These are phyloP conservation scores for Tapera naevia DNA, from an alignment of 2,797 vertebrate genomes.

Conservation along the genomic window DNA sequence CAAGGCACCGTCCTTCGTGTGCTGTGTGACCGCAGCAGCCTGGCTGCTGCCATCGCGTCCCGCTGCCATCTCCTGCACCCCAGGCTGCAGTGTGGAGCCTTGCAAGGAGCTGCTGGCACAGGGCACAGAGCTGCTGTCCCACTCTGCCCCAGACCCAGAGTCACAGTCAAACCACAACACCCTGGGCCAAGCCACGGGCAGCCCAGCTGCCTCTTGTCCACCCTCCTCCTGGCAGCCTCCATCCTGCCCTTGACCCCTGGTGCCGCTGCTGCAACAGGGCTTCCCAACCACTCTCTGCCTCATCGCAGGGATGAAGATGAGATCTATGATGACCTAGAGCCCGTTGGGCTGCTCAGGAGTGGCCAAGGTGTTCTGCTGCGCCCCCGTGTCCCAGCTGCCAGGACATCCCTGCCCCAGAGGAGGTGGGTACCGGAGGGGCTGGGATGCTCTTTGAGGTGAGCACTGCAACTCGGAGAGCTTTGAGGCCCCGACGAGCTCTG, in stretches of 20 bases:
- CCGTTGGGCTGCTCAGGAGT: background rate
- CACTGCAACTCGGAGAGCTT: background rate
- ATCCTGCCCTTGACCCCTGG: background rate
- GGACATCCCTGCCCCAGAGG: background rate
- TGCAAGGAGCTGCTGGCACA: background rate
- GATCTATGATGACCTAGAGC: slow-evolving; percentile 20
- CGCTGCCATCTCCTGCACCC: rapidly evolving
- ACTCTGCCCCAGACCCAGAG: background rate
- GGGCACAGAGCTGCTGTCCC: background rate
- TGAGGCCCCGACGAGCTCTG: no score
- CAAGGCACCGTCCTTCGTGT: background rate
- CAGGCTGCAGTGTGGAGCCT: background rate
- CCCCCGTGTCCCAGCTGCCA: background rate
- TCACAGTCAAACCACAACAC: no score
- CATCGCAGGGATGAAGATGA: background rate
- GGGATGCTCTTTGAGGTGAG: background rate
- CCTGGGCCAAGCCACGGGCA: background rate
- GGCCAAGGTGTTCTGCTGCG: background rate
- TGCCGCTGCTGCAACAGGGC: rapidly evolving
- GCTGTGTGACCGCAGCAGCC: rapidly evolving
- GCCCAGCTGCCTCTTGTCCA: background rate
- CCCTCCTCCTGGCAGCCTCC: background rate
- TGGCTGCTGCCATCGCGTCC: background rate
- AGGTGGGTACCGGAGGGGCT: slow-evolving; percentile 12
- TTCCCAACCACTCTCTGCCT: background rate